Conservation (phyloP, 92 coral and sea anemone species). For the Umimayanthus kanabou region DNA sequence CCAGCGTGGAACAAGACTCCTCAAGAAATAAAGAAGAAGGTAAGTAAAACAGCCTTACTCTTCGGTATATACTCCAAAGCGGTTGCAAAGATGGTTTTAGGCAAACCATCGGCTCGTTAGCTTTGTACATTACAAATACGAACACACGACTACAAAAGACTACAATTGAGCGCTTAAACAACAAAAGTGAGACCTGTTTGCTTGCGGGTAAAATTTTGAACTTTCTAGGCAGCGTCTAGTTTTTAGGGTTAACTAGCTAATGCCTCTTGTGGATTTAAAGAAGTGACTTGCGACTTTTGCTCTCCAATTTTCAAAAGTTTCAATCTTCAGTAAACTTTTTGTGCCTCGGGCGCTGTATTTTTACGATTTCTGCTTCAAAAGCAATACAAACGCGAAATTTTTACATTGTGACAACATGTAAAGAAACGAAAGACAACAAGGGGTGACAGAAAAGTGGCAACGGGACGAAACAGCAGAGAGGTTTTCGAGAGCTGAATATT, state of each 20-base stretch:
- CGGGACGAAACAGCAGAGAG: neutral
- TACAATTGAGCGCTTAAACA: no score
- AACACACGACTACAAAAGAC: neutral
- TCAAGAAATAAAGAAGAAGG: slow-evolving; percentile 12
- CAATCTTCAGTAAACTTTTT: slow-evolving; percentile 18
- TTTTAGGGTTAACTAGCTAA: neutral
- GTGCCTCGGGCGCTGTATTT: slow-evolving; percentile 38
- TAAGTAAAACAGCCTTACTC: neutral
- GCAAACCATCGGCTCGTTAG: neutral
- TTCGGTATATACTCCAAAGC: slow-evolving; percentile 1
- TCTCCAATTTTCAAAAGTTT: slow-evolving; percentile 5
- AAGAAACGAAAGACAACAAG: neutral
- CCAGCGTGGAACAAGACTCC: neutral
- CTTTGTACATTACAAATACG: neutral
- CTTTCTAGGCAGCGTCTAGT: neutral
- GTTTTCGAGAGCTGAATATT: slow-evolving; percentile 1
- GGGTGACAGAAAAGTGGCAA: neutral
- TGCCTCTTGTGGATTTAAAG: neutral
- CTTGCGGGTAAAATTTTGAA: slow-evolving; percentile 16
- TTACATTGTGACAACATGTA: neutral
- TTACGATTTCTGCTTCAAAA: slow-evolving; percentile 4
- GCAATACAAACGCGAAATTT: neutral
- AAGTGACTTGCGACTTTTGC: neutral
- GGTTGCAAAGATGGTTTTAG: neutral
- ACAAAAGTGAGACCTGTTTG: slow-evolving; percentile 15